Percentiles rank a stretch among this genome's conserved stretches.
Evolutionary conservation across 2,888 invertebrate species (phyloP).

Genomic region (Caenorhabditis zanzibari): DNA sequence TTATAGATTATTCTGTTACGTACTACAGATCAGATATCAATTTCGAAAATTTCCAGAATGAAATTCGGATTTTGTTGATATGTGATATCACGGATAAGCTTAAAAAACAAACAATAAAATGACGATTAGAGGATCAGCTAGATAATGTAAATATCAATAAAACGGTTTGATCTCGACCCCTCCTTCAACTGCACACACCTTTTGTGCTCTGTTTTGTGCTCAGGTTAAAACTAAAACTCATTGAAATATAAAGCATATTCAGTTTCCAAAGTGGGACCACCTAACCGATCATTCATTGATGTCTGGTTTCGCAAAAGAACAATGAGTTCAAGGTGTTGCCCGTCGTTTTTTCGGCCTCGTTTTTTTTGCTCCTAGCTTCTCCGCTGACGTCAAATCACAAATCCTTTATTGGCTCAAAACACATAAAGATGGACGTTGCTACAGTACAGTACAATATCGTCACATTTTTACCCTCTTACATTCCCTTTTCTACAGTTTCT

Average conservation of each 20-base stretch:
- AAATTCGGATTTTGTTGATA: background rate
- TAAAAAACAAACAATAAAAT: background rate
- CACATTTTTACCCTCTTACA: conserved; percentile 19
- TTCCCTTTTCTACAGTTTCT: conserved; percentile 23
- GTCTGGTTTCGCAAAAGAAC: conserved; percentile 41
- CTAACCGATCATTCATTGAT: conserved; percentile 22
- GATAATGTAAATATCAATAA: conserved; percentile 50
- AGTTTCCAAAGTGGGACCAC: conserved; percentile 6
- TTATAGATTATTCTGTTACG: background rate
- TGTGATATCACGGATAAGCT: too few relatives aligned
- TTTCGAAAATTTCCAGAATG: background rate
- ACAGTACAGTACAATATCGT: conserved; percentile 44
- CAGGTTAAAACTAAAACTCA: background rate
- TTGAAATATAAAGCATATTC: conserved; percentile 31
- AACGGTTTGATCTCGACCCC: conserved; percentile 41
- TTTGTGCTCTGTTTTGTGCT: conserved; percentile 47
- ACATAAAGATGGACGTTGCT: conserved; percentile 29
- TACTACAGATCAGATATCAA: background rate
- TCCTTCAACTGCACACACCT: conserved; percentile 35
- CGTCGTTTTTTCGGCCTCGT: conserved; percentile 4
- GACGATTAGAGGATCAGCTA: conserved; percentile 6
- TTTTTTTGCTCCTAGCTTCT: background rate
- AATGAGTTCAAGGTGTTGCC: conserved; percentile 38
- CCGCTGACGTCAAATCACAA: conserved; percentile 53
- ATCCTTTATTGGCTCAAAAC: conserved; percentile 61